Base-by-base conservation (phyloP, 1,140 invertebrate genomes). In the Microplitis mediator region DNA sequence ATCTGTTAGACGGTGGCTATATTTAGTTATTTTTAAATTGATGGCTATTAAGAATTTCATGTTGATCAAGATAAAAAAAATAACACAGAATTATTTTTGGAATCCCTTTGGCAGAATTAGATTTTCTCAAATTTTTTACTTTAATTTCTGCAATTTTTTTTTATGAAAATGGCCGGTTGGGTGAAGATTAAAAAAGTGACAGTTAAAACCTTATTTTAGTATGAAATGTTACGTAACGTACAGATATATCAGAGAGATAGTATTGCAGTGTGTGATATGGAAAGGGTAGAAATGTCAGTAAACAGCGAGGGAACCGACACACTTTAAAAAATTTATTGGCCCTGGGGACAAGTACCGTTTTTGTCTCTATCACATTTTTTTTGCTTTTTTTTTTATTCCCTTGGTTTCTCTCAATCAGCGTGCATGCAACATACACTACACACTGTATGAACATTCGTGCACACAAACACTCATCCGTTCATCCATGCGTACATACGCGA, bases 1-100 rank as follows among this genome's bases (percentile, higher is more conserved):
- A 80, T 80, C 79, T 80, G 79, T 58, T 60, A 35, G 4, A 69
- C 23, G 23, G 23, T 23, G 23, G 23, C 23, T 45, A 56, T 64
- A 50, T 11, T 34, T 62, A 4, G 2, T 60, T 39, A 36, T 31
- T 14, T 65, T 13, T 9, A 9, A 56, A 11, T 35, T 35, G 3
- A n/a, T 50, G 23, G 23, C 50, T 16, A 52, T 4, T 35, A 64
- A 52, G n/a, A 11, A 34, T 56, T 54, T 36, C 63, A 66, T 54
- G 67, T 72, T 67, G 64, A 67, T 67, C 67, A 39, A 51, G 63
- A 72, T 69, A 45, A 45, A 6, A 11, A 45, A 45, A 23, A 1
- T 23, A 23, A 23, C 2, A 23, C 2, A 23, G 23, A 2, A 23
- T 23, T 23, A 23, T 23, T 23, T 23, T 23, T 23, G 1, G 23